Base-by-base conservation (phyloP, 1,140 invertebrate genomes). In the Polyergus mexicanus region DNA sequence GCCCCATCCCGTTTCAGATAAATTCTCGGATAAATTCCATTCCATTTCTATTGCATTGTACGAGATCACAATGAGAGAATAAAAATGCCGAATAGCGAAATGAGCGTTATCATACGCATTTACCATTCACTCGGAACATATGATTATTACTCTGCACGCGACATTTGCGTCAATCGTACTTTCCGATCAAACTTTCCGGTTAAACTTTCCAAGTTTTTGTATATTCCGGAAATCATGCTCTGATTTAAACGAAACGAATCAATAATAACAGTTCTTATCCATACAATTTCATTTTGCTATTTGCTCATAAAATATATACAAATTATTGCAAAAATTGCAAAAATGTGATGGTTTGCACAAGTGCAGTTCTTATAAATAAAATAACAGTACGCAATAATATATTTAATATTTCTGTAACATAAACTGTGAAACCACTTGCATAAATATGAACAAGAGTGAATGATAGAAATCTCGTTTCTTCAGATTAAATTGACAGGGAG, bases 11-110 rank as follows among this genome's bases (percentile, higher is more conserved):
- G 41, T 44, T 22, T 22, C 62, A 54, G 11, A 65, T 44, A 51
- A 25, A 13, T 41, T 28, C 22, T n/a, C 77, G 74, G 72, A 65
- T 84, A 86, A 81, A 88, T 86, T 89, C 72, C 68, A 85, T 58
- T 47, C 28, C n/a, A 69, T 41, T 56, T 41, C 72, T 60, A 75
- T 88, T 56, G 51, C 28, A 60, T 75, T 80, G 22, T 3, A 16
- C 35, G 28, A 63, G 41, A 76, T 68, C 35, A 88, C 35, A 88
- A 47, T 35, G 44, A 13, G 5, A 41, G 19, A 86, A 83, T 83
- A 71, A 74, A 88, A 89, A 88, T 78, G 11, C 13, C 38, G 38
- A 35, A 60, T 51, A 22, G 19, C 19, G 5, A 56, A 22, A 19
- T 16, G 25, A 35, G 3, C 0, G 19, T 13, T 32, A 62, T 62